Base-by-base conservation (phyloP, 1,140 invertebrate species). In the Panagrolaimus sp. region DNA sequence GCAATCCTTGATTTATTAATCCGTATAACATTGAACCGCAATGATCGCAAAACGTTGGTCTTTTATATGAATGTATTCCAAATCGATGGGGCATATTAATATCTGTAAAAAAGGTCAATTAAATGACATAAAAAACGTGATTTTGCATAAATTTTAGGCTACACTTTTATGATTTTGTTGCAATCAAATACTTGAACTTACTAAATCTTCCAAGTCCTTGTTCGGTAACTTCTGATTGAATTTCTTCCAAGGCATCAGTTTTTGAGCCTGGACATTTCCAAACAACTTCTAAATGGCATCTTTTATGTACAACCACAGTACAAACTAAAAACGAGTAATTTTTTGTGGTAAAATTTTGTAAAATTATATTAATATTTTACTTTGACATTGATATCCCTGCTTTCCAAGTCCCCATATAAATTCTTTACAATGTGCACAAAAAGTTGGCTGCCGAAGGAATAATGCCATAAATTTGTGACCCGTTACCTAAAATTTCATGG, bases 381-480 rank as follows among this genome's bases (percentile, higher is more conserved):
- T 93, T 94, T 98, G 96, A 89, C 96, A 99, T 86, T 98, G 96
- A 89, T 99, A 99, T 84, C 95, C 96, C 89, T 98, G 96, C 87
- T 96, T 96, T 83, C 94, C 92, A 82, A 96, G 88, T 85, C 94
- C 94, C 93, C 94, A 97, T 84, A 97, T 97, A 85, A 98, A 99
- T 85, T 97, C 92, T 67, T 75, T 98, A 86, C 87, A 88, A 75
- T 88, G 85, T 71, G 88, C 88, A 83, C 87, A 88, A 82, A 98
- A 99, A 76, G 96, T 98, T 70, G 96, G 96, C 86, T 99, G 96
- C 63, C 93, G 89, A 72, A 98, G 89, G 85, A 96, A 96, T 66
- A 96, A 96, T 66, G 96, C 95, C 96, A 99, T 98, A 85, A 98
- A 98, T 87, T 98, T 98, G 87, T 98, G 95, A 63, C 93, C 94